Percentiles rank a stretch among this genome's conserved stretches.
phyloP scores from a whole-genome alignment of 1,140 invertebrate genomes.

The Neodiprion fabricii region DNA sequence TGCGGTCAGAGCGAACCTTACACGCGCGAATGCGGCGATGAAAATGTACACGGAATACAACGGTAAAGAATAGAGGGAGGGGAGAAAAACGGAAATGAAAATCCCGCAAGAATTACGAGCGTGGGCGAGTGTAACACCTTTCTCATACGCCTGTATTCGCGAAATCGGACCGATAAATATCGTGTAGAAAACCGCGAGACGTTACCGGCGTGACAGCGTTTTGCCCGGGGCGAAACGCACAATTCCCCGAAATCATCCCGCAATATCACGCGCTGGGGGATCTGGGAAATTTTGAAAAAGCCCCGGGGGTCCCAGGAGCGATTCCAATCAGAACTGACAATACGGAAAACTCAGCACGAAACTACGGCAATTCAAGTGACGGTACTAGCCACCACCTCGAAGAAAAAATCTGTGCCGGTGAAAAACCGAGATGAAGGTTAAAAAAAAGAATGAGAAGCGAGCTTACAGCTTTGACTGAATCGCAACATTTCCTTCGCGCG shows the following conservation, averaged over 20 bases:
- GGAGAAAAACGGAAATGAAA: no score
- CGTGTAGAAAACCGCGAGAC: not conserved
- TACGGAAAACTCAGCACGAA: not conserved
- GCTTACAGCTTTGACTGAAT: not conserved
- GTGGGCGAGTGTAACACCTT: no score
- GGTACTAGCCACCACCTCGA: not conserved
- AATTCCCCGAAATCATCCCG: not conserved
- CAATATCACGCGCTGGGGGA: not conserved
- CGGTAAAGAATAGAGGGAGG: no score
- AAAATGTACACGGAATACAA: no score
- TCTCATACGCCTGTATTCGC: no score
- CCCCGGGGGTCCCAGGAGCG: not conserved
- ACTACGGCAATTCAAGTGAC: not conserved
- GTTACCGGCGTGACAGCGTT: not conserved
- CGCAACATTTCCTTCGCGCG: not conserved
- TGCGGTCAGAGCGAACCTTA: no score
- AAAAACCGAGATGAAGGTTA: not conserved
- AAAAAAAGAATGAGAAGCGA: not conserved
- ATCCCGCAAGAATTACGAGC: no score
- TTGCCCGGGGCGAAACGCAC: constrained; percentile 1
- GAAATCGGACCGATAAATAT: not conserved
- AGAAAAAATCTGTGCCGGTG: not conserved
- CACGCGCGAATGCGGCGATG: no score
- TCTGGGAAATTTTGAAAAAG: not conserved
- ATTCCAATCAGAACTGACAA: not conserved